These are phyloP conservation scores for Drosophila meridiana DNA, from an alignment of 2,888 invertebrate genomes.

Conservation along the genomic window DNA sequence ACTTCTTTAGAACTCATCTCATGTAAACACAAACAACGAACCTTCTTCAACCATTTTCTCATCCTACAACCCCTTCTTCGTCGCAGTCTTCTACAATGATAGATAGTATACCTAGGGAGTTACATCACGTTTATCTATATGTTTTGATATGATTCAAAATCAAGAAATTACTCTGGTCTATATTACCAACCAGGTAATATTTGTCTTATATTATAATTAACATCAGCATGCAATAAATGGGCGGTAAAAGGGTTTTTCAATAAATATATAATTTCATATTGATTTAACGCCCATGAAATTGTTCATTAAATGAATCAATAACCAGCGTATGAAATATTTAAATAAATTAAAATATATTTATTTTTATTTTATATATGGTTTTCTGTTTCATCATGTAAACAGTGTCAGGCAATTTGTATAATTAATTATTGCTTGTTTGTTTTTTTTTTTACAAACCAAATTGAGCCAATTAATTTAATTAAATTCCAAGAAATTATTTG, in stretches of 20 bases:
- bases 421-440: not conserved
- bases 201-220: not conserved
- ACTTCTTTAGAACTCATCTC: too few species aligned
- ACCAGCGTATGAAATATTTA: not conserved
- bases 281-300: not conserved
- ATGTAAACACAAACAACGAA: too few species aligned
- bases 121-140: too few species aligned
- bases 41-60: too few species aligned
- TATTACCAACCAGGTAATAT: not conserved
- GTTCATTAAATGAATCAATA: not conserved
- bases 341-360: not conserved
- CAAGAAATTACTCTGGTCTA: too few species aligned
- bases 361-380: not conserved
- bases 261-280: not conserved
- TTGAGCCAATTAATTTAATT: conserved; percentile 13
- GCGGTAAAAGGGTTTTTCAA: not conserved
- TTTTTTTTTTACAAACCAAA: not conserved
- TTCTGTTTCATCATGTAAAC: not conserved
- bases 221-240: not conserved
- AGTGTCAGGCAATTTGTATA: conserved; percentile 11
- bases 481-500: conserved; percentile 9
- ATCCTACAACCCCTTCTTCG: too few species aligned
- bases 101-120: too few species aligned
- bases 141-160: too few species aligned
- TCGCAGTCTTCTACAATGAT: too few species aligned